Percentiles rank a stretch among this genome's conserved stretches.
These are phyloP conservation scores for Caenorhabditis imperialis DNA, from an alignment of 2,888 invertebrate species.

Conservation along the genomic window DNA sequence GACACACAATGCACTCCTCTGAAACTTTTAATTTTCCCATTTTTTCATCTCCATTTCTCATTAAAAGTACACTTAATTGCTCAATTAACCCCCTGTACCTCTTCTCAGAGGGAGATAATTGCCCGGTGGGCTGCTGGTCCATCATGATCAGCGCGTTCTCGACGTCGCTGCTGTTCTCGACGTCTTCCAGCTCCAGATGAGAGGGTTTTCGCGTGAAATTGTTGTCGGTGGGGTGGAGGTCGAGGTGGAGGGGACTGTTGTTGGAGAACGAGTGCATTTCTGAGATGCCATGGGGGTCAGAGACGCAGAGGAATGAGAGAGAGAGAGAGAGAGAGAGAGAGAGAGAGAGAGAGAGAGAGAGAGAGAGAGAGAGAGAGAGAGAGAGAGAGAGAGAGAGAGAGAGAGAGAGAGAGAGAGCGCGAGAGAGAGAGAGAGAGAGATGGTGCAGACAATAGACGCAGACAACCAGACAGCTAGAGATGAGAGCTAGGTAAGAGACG, in stretches of 20 bases:
- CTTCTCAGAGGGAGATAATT: conserved; percentile 21
- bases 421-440: too few relatives aligned
- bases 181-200: conserved; percentile 3
- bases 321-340: not conserved
- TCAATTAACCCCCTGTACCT: conserved; percentile 14
- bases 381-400: not conserved
- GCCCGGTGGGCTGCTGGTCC: not conserved
- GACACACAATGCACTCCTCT: conserved; percentile 67
- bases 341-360: not conserved
- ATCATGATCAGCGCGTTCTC: conserved; percentile 29
- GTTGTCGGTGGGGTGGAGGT: conserved; percentile 1
- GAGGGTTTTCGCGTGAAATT: not conserved
- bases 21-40: conserved; percentile 11
- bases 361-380: conserved; percentile 2
- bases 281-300: not conserved
- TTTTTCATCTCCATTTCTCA: not conserved
- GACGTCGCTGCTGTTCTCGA: conserved; percentile 24
- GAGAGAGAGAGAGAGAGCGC: not conserved
- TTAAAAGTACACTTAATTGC: not conserved
- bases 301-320: not conserved
- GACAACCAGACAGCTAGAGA: too few relatives aligned
- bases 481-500: too few relatives aligned
- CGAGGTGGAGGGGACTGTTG: conserved; percentile 33
- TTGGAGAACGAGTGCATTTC: conserved; percentile 36
- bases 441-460: too few relatives aligned